These are phyloP conservation scores for Macrobrachium nipponense DNA, from an alignment of 1,140 invertebrate genomes.

Conservation along the genomic window DNA sequence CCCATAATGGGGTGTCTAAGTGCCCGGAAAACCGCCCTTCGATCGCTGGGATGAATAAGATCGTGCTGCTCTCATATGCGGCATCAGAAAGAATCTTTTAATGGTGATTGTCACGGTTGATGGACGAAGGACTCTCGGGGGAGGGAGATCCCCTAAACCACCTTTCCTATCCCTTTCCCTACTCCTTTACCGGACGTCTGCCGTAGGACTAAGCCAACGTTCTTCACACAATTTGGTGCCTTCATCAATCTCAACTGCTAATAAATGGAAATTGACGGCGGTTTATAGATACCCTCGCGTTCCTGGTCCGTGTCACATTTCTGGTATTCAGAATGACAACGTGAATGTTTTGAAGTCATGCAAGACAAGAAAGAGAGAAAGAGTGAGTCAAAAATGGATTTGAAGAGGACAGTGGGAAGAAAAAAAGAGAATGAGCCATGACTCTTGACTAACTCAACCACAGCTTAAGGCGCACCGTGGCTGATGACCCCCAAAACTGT, in stretches of 20 bases:
- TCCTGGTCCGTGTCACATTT: conserved; percentile 52
- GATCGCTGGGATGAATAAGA: too few relatives aligned
- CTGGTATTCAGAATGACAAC: conserved; percentile 55
- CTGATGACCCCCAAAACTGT: too few relatives aligned
- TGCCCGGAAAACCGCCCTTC: too few relatives aligned
- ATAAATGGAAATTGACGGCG: conserved; percentile 55
- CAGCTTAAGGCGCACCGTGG: background rate
- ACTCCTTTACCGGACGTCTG: too few relatives aligned
- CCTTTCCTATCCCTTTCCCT: background rate
- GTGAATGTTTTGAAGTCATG: conserved; percentile 51
- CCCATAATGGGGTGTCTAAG: too few relatives aligned
- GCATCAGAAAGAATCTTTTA: too few relatives aligned
- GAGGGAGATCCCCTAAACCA: too few relatives aligned
- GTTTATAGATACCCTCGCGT: conserved; percentile 36
- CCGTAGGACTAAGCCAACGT: too few relatives aligned
- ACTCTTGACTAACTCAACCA: background rate
- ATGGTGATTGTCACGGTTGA: too few relatives aligned
- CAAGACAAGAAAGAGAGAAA: conserved; percentile 20
- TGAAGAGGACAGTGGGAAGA: background rate
- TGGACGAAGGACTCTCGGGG: too few relatives aligned
- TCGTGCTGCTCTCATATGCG: too few relatives aligned
- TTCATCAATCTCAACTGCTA: conserved; percentile 48
- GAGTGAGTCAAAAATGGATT: background rate
- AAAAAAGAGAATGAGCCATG: background rate
- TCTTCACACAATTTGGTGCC: background rate